Evolutionary conservation across 2,113 vertebrate genomes (phyloP), one percentile per base, ranked within the genome.

Genomic region (Sigmodon hispidus): DNA sequence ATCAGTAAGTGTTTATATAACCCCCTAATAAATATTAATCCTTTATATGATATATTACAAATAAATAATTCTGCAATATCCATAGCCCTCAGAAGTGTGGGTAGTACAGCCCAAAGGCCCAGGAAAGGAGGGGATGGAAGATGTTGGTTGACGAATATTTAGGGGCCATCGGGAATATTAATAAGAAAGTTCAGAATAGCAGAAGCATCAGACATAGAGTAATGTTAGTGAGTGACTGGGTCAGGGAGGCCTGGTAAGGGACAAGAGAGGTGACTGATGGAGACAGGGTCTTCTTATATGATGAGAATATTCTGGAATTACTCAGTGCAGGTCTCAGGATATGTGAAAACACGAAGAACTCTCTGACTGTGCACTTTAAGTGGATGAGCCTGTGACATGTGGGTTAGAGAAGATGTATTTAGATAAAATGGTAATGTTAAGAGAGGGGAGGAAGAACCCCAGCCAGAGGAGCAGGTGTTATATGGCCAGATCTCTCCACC

Each of bases 211-310:
- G 72, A 3, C 26, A 67, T 4, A 50, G 16, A 48, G 34, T 24
- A 12, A 31, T 8, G 12, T n/a, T 9, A 43, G 7, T 31, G 34
- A 4, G 26, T 29, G 12, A 9, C 7, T 29, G 31, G 79, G 57
- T 9, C 5, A 2, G 7, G 1, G 31, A 10, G 19, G 34, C 0
- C 2, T 4, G 65, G 8, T 4, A 36, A 2, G 34, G 52, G 31
- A 48, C 12, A 29, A 43, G 57, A 24, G 17, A 0, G 0, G 22
- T 11, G 16, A 7, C 70, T 31, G 36, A 8, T 22, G 40, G 3
- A 63, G 17, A 77, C 22, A 57, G 52, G 1, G 61, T 22, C 21
- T 59, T 22, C 21, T 59, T 59, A 48, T 4, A 48, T 31, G 34
- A 73, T 61, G 57, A 34, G n/a, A 34, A 43, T 15, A 48, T 55